Evolutionary conservation across 1,140 invertebrate species (phyloP), one percentile per base, ranked within the genome.

Genomic region (Telenomus remus): DNA sequence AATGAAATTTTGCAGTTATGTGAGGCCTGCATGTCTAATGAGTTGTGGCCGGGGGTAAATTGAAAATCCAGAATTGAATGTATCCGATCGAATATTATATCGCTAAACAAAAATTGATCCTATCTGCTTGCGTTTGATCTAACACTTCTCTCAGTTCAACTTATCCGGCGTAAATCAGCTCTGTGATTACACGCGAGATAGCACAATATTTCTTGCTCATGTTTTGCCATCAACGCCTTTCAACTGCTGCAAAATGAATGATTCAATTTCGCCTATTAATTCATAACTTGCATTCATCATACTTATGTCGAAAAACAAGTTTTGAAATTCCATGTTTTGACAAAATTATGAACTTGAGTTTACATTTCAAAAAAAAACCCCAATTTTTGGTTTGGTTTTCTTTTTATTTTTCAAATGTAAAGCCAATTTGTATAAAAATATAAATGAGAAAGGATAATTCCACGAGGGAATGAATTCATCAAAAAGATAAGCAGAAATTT

Each of bases 201-300:
- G 69, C 39, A 47, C 60, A 70, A 78, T 70, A 69, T 78, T 74
- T 78, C 76, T 78, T 70, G 70, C 65, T 49, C 76, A 74, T 78
- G 76, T 78, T 78, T 78, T 78, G 69, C 70, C 59, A 78, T 73
- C 76, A 78, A 73, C 70, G 61, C 76, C 65, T n/a, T 6, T 70
- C 65, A n/a, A 50, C 64, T 70, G 59, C 60, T 49, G 50, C 46
- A 78, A 55, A 70, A 39, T 51, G 14, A 73, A 78, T 73, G 75
- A 78, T 78, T 78, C 65, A 78, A 78, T 72, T 69, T 49, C 42
- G 12, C 13, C 7, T 10, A 19, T 51, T 47, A 14, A 13, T 37
- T 16, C 19, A 33, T 14, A 35, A 53, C 12, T 10, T 54, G 35
- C 19, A 27, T 53, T 14, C 27, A 4, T 54, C 60, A 35, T 27